phyloP scores from a whole-genome alignment of 92 coral and sea anemone genomes.

The Phenganax marumi region DNA sequence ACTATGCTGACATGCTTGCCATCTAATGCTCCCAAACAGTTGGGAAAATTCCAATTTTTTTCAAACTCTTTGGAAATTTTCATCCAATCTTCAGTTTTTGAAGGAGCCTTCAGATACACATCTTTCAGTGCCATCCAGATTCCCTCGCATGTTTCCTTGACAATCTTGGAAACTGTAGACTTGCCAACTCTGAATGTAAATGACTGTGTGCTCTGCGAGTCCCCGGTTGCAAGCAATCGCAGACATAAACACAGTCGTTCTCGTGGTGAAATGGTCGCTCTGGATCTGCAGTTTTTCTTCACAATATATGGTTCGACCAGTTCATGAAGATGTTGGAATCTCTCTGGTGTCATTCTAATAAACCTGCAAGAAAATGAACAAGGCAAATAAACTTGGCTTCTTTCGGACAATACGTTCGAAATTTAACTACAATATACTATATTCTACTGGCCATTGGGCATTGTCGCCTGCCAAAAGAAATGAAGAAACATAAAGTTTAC shows the following conservation, averaged over 20 bases:
- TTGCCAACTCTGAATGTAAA: conserved; percentile 43
- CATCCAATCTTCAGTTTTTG: conserved; percentile 33
- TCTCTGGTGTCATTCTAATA: too few species aligned
- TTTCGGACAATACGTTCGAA: too few species aligned
- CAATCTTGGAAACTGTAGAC: conserved; percentile 30
- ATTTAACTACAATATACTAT: too few species aligned
- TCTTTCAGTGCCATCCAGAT: conserved; percentile 39
- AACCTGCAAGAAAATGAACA: too few species aligned
- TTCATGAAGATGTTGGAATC: too few species aligned
- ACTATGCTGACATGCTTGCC: conserved; percentile 39
- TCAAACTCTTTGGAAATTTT: conserved; percentile 18
- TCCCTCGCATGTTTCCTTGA: conserved; percentile 31
- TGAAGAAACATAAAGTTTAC: too few species aligned
- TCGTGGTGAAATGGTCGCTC: too few species aligned
- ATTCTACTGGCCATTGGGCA: too few species aligned
- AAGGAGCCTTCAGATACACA: conserved; percentile 22
- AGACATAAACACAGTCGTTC: neutral
- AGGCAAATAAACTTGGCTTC: too few species aligned
- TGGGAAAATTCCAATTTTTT: conserved; percentile 34
- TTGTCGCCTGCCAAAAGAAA: too few species aligned
- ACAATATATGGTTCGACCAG: too few species aligned
- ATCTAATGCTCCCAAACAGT: conserved; percentile 43
- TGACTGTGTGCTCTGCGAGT: conserved; percentile 49
- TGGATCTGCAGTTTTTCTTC: too few species aligned
- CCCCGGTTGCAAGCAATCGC: conserved; percentile 48